A percentile compares a stretch with the other conserved stretches of the same genome.
Evolutionary conservation across 2,888 invertebrate species (phyloP).

Genomic region (Caenorhabditis doughertyi): DNA sequence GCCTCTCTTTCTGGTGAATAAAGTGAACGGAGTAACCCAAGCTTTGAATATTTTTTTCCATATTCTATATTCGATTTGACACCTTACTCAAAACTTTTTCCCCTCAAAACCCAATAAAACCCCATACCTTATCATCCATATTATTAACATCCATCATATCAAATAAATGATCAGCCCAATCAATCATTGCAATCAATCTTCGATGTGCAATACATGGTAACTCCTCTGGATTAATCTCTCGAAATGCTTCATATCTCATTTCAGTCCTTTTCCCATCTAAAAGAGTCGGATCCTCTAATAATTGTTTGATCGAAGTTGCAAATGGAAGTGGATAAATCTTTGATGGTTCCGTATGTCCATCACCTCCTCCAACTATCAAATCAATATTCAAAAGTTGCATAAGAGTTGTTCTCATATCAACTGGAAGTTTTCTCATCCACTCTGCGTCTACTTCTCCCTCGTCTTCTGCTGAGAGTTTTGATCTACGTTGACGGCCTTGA

Average conservation of each 20-base stretch:
- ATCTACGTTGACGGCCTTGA: slow-evolving; percentile 70
- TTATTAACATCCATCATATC: slow-evolving; percentile 81
- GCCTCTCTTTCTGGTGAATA: no score
- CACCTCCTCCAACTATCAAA: slow-evolving; percentile 76
- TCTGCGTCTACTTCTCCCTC: slow-evolving; percentile 77
- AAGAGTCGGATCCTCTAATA: slow-evolving; percentile 79
- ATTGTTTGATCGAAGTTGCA: slow-evolving; percentile 72
- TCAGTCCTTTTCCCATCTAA: slow-evolving; percentile 82
- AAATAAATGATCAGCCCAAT: slow-evolving; percentile 81
- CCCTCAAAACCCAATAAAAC: neutral
- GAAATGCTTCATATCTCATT: slow-evolving; percentile 81
- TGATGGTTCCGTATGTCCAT: slow-evolving; percentile 67
- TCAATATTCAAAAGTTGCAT: slow-evolving; percentile 82
- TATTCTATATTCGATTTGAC: no score
- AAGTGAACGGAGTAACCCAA: no score
- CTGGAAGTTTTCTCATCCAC: slow-evolving; percentile 81
- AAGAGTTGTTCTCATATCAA: slow-evolving; percentile 81
- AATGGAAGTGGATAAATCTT: slow-evolving; percentile 79
- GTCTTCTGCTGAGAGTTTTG: slow-evolving; percentile 69
- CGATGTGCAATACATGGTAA: slow-evolving; percentile 79
- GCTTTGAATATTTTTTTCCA: no score
- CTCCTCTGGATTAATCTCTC: slow-evolving; percentile 76
- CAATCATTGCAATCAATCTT: slow-evolving; percentile 79
- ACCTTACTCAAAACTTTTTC: slow-evolving; percentile 3
- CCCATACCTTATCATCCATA: slow-evolving; percentile 78